A percentile compares a stretch with the other conserved stretches of the same genome.
These are phyloP conservation scores for Eospalax fontanierii DNA, from an alignment of 2,797 vertebrate species.

Conservation along the genomic window DNA sequence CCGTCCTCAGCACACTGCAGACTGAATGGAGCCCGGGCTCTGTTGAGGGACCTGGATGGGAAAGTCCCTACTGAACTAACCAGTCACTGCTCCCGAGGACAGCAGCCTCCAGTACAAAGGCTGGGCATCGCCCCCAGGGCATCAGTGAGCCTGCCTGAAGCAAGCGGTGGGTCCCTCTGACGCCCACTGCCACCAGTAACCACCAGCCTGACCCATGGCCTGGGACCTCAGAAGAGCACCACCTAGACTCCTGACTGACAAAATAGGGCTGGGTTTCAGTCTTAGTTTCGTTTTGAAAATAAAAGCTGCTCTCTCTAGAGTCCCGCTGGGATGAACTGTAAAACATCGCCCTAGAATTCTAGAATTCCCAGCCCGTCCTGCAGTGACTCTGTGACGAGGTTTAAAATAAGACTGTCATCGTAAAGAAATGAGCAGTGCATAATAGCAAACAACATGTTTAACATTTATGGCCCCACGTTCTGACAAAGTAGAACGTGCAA, in stretches of 20 bases:
- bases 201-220: neutral
- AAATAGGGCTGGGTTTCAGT: neutral
- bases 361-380: neutral
- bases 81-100: neutral
- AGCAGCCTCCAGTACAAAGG: neutral
- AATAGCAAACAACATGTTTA: constrained; percentile 73
- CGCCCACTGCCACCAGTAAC: neutral
- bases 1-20: neutral
- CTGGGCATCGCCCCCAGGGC: neutral
- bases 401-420: constrained; percentile 75
- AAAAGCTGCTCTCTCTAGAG: neutral
- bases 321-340: neutral
- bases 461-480: constrained; percentile 75
- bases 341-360: neutral
- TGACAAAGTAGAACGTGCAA: constrained; percentile 82
- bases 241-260: rapidly evolving
- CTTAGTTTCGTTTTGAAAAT: neutral
- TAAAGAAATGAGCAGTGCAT: constrained; percentile 65
- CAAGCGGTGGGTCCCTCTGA: rapidly evolving
- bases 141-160: rapidly evolving
- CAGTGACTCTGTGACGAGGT: neutral
- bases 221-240: neutral
- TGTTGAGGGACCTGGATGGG: no score
- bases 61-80: rapidly evolving
- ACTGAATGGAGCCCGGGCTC: neutral